Evolutionary conservation across 2,113 vertebrate species (phyloP), one percentile per base, ranked within the genome.

Genomic region (Pampusana beccarii): DNA sequence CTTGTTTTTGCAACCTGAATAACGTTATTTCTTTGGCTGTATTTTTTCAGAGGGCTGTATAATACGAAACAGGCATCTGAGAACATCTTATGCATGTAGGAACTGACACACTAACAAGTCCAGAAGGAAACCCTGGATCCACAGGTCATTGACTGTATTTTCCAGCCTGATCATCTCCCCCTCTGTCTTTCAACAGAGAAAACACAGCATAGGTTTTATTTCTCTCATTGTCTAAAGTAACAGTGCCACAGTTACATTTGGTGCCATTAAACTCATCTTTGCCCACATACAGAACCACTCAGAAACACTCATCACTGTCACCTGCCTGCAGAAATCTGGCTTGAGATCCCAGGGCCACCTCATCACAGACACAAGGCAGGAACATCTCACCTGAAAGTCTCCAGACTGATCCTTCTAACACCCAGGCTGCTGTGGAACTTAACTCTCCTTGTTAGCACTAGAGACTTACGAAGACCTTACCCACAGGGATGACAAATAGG

Each of bases 171-270:
- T 23, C 19, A 36, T 62, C 54, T 57, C 28, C 20, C 33, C 16
- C 42, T 44, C 42, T 46, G 44, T 46, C 18, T 46, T 46, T 46
- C 64, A 20, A 46, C 69, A 80, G 56, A 24, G 7, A 64, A 46
- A 46, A 26, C 12, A 14, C 9, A 50, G 7, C 15, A 51, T 23
- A 31, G 28, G 21, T 24, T 69, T 67, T 54, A 11, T 56, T 10
- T 50, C 16, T 67, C n/a, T 74, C 18, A 23, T 13, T 34, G 38
- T 26, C 54, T 38, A 40, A 61, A 25, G 29, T 19, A 50, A 2
- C 28, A 31, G 25, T 69, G 46, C 5, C 31, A 36, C 48, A 50
- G 14, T 34, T 34, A 38, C 0, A 0, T 28, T 67, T 7, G 10
- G 11, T 25, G 13, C 31, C 34, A 25, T 29, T 64, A 38, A 75